These are phyloP conservation scores for Ceyx cyanopectus DNA, from an alignment of 2,113 vertebrate genomes.

Conservation along the genomic window DNA sequence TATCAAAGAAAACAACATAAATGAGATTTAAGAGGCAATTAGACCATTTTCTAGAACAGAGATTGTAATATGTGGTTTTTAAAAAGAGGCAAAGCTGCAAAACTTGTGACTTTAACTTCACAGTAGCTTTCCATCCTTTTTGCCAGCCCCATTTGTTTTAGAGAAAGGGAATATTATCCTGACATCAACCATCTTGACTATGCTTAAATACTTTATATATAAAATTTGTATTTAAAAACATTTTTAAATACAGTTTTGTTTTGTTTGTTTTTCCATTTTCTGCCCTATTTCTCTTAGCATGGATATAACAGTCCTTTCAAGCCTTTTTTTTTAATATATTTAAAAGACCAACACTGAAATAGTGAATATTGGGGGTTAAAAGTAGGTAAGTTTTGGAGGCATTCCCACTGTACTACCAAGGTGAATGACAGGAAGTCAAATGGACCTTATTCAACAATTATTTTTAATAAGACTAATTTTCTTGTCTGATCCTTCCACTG, in stretches of 20 bases:
- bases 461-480: constrained; percentile 38
- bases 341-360: neutral
- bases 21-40: constrained; percentile 51
- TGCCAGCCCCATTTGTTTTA: neutral
- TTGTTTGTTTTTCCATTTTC: neutral
- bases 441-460: constrained; percentile 2
- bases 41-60: constrained; percentile 37
- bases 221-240: neutral
- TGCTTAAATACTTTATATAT: neutral
- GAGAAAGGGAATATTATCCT: neutral
- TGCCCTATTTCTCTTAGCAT: neutral
- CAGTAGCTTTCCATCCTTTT: constrained; percentile 12
- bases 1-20: constrained; percentile 50
- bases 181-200: neutral
- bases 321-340: neutral
- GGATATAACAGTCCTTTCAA: neutral
- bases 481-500: neutral
- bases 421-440: constrained; percentile 19
- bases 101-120: constrained; percentile 18
- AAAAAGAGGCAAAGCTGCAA: constrained; percentile 2
- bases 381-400: neutral
- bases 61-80: constrained; percentile 20
- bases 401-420: neutral
- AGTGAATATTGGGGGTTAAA: neutral
- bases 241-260: no score